Percentiles rank a stretch among this genome's conserved stretches.
phyloP scores from a whole-genome alignment of 2,113 vertebrate species.

The Coturnix japonica region DNA sequence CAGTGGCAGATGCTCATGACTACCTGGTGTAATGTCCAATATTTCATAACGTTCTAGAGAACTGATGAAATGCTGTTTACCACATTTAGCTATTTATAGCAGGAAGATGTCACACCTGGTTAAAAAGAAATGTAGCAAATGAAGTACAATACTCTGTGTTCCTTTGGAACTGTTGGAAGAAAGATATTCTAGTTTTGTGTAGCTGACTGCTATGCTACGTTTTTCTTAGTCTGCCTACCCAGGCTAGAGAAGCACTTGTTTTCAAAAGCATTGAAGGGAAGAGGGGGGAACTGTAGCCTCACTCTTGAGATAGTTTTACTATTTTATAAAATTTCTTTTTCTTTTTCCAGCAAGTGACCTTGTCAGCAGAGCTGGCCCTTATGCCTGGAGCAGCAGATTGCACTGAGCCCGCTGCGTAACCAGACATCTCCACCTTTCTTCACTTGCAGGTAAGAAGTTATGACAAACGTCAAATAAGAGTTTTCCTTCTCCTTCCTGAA shows the following conservation, averaged over 20 bases:
- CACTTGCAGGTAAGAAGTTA: conserved; percentile 7
- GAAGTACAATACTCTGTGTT: not conserved
- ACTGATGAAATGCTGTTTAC: conserved; percentile 23
- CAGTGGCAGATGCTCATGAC: not conserved
- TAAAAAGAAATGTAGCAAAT: not conserved
- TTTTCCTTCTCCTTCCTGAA: not conserved
- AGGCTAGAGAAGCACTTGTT: not conserved
- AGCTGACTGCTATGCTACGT: not conserved
- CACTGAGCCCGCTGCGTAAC: not conserved
- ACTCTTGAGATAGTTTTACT: not conserved
- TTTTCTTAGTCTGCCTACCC: not conserved
- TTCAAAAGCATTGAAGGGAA: not conserved
- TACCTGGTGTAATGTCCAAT: not conserved
- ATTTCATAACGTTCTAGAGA: not conserved
- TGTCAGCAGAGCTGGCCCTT: not conserved
- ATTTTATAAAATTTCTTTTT: not conserved
- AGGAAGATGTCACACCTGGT: not conserved
- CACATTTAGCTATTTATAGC: not conserved
- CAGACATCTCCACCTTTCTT: not conserved
- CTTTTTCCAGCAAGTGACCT: not conserved
- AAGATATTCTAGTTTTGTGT: not conserved
- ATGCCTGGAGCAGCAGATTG: not conserved
- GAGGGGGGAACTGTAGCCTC: not conserved
- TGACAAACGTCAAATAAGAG: not conserved
- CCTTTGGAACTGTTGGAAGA: not conserved